Percentiles rank a stretch among this genome's conserved stretches.
Evolutionary conservation across 2,113 vertebrate species (phyloP).

Genomic region (Agapornis roseicollis): DNA sequence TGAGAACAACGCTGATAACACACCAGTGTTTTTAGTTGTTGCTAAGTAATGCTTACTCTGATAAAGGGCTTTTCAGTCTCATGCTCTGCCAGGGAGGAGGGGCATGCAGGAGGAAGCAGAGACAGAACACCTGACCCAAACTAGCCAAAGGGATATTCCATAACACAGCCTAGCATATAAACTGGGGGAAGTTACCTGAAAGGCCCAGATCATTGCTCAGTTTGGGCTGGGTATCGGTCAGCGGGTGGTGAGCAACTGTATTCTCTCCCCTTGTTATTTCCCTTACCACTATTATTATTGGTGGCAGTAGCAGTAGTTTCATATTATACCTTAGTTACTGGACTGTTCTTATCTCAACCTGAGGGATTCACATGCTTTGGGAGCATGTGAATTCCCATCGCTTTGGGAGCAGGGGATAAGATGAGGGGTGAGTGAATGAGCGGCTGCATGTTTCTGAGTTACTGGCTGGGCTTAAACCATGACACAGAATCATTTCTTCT

Average conservation of each 20-base stretch:
- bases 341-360: neutral
- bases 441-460: neutral
- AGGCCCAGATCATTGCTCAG: neutral
- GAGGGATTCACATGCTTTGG: neutral
- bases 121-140: neutral
- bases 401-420: neutral
- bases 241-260: neutral
- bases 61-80: neutral
- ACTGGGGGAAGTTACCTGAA: neutral
- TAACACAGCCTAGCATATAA: neutral
- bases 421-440: neutral
- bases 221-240: neutral
- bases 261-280: neutral
- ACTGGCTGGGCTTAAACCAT: neutral
- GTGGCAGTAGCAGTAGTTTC: neutral
- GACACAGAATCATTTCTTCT: neutral
- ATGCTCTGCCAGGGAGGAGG: neutral
- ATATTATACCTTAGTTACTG: neutral
- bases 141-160: neutral
- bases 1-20: neutral
- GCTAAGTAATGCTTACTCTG: neutral
- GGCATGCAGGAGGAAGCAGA: neutral
- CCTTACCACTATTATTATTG: neutral
- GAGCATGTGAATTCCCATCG: no score
- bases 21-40: neutral